Percentiles rank a stretch among this genome's conserved stretches.
phyloP scores from a whole-genome alignment of 2,113 vertebrate species.

The Scomber japonicus region DNA sequence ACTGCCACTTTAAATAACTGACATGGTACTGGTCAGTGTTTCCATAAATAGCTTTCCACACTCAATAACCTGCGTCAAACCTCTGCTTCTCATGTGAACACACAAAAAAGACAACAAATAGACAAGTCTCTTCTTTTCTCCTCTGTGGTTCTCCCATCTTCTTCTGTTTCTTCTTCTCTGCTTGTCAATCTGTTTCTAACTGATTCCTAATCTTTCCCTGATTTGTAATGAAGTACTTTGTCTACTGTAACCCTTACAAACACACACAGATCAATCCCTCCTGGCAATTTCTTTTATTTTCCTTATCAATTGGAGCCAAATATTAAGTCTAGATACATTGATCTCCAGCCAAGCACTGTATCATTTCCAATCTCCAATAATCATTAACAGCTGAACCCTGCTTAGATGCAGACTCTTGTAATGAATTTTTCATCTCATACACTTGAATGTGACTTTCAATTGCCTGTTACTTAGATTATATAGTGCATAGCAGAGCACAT shows the following conservation, averaged over 20 bases:
- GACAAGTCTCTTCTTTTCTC: neutral
- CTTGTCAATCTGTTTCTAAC: neutral
- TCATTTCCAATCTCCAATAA: slow-evolving; percentile 55
- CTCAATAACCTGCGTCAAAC: neutral
- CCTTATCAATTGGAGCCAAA: slow-evolving; percentile 37
- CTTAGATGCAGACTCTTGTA: slow-evolving; percentile 12
- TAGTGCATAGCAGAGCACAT: neutral
- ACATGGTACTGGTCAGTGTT: neutral
- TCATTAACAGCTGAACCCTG: slow-evolving; percentile 41
- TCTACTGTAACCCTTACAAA: slow-evolving; percentile 6
- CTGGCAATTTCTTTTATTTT: slow-evolving; percentile 14
- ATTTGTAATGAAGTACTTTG: slow-evolving; percentile 10
- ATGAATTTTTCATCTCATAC: neutral
- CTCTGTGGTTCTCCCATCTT: neutral
- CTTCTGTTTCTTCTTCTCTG: neutral
- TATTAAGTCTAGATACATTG: slow-evolving; percentile 31
- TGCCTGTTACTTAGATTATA: neutral
- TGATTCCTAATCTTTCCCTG: slow-evolving; percentile 1
- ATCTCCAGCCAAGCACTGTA: slow-evolving; percentile 17
- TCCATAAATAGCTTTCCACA: neutral
- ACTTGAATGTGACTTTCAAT: neutral
- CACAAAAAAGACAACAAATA: neutral
- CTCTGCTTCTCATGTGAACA: neutral
- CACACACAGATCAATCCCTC: slow-evolving; percentile 23
- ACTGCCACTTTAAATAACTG: neutral